Evolutionary conservation across 2,797 vertebrate genomes (phyloP), one percentile per base, ranked within the genome.

Genomic region (Neosilurus hyrtlii): DNA sequence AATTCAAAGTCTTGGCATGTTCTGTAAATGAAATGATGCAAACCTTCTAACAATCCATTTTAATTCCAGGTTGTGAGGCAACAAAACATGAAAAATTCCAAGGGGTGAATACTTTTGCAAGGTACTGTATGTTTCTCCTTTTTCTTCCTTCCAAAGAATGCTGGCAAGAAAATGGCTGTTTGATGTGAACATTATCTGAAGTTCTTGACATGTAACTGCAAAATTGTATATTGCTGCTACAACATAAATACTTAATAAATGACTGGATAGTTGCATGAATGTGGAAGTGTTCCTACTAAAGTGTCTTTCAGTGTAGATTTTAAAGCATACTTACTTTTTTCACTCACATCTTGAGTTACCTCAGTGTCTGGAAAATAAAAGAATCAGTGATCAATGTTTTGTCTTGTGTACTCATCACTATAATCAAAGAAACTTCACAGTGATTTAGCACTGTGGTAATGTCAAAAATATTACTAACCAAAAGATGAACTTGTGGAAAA

Each of bases 401-500:
- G 30, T 2, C 43, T 78, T 79, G 61, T 22, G 16, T 22, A 78
- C 8, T 49, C 8, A 71, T 59, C n/a, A 51, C 8, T 59, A 22
- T 67, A 43, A 57, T 51, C 20, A 72, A 61, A 75, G 5, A 68
- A 10, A 9, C 9, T 49, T 51, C 8, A 86, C 18, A 7, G 70
- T 9, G 0, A 57, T 20, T 35, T 79, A 43, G 12, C 24, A 54
- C 20, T 51, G 35, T 30, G 30, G 84, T 0, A 3, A 51, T 2
- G 24, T 26, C 0, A 54, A 51, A 54, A 78, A 37, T n/a, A 79
- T 73, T 22, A 65, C 73, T 24, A 78, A 96, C 96, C 96, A 95
- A 95, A 90, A 57, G 91, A 88, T 83, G 94, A 91, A 77, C 90
- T 89, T 9, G 89, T 88, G n/a, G 93, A 87, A 71, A 96, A 89